Percentiles rank a stretch among this genome's conserved stretches.
These are phyloP conservation scores for Hemicordylus capensis DNA, from an alignment of 2,113 vertebrate genomes.

Conservation along the genomic window DNA sequence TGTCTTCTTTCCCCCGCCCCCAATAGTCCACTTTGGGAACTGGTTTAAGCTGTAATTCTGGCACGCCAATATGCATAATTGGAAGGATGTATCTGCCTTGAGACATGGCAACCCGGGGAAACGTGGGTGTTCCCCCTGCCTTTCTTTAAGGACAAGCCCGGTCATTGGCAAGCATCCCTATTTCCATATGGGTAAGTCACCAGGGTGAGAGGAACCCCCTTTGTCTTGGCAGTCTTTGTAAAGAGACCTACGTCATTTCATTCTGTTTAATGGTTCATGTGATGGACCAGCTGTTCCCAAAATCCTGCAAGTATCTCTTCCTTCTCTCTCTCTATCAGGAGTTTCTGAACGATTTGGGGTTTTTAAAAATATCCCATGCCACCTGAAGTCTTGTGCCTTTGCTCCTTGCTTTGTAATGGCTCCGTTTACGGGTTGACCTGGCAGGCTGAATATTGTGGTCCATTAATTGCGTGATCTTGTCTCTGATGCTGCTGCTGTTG, in stretches of 20 bases:
- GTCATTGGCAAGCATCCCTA: background rate
- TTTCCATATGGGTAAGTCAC: background rate
- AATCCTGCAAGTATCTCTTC: background rate
- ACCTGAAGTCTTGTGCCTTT: background rate
- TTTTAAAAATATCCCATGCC: background rate
- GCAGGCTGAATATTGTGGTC: conserved; percentile 17
- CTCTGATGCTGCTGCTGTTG: conserved; percentile 1
- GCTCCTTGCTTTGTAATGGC: conserved; percentile 10
- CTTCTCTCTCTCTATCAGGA: background rate
- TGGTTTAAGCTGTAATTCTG: background rate
- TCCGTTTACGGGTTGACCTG: background rate
- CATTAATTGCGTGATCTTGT: background rate
- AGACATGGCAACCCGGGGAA: background rate
- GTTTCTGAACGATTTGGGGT: conserved; percentile 1
- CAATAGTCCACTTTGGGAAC: background rate
- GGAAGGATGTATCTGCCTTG: background rate
- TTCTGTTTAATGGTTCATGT: background rate
- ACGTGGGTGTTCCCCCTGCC: background rate
- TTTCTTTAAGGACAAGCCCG: background rate
- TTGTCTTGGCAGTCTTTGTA: background rate
- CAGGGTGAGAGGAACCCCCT: background rate
- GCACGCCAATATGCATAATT: background rate
- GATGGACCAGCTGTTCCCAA: background rate
- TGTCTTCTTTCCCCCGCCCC: conserved; percentile 1
- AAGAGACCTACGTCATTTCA: background rate